A percentile compares a stretch with the other conserved stretches of the same genome.
These are phyloP conservation scores for Lontra canadensis DNA, from an alignment of 2,113 vertebrate genomes.

Conservation along the genomic window DNA sequence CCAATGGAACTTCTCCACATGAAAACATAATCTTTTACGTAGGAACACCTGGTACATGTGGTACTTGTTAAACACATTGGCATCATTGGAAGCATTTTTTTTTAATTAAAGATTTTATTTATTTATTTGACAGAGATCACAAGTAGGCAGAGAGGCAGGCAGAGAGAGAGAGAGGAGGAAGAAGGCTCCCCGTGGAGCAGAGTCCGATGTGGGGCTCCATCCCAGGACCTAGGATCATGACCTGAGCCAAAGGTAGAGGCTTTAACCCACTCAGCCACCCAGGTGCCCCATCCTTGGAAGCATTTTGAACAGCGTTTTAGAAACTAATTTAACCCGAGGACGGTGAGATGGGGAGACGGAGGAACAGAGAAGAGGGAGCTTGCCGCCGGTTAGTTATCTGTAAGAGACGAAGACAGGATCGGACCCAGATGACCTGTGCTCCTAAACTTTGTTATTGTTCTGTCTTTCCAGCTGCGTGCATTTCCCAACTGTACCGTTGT, in stretches of 20 bases:
- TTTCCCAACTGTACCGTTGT: background rate
- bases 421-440: fast-evolving
- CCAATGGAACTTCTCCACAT: background rate
- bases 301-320: background rate
- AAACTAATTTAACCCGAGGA: background rate
- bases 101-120: too few species aligned
- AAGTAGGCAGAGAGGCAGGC: too few species aligned
- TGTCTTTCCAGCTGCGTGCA: background rate
- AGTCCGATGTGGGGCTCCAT: too few species aligned
- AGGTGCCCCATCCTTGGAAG: background rate
- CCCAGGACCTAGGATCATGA: too few species aligned
- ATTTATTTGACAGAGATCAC: too few species aligned
- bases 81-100: background rate
- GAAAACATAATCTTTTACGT: background rate
- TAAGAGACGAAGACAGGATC: background rate
- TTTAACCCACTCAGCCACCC: too few species aligned
- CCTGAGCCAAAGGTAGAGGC: too few species aligned
- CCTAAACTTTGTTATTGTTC: background rate
- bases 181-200: too few species aligned
- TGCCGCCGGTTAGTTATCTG: background rate
- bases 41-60: background rate
- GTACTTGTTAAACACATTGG: background rate
- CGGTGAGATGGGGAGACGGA: background rate
- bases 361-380: background rate
- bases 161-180: too few species aligned